These are phyloP conservation scores for Zophobas atratus DNA, from an alignment of 1,140 invertebrate genomes.

Conservation along the genomic window DNA sequence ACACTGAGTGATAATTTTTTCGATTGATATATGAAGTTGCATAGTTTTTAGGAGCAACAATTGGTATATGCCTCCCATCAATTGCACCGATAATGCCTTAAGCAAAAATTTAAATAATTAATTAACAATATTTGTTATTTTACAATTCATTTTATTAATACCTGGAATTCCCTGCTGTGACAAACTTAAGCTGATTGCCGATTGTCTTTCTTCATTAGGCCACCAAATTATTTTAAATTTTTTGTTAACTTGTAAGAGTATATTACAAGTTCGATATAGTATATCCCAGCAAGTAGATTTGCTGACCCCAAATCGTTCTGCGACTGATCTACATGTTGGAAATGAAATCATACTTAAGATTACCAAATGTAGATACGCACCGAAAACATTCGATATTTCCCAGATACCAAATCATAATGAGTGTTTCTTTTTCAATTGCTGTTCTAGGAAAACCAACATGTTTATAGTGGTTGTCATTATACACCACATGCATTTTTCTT, in stretches of 20 bases:
- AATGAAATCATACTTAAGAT: too few species aligned
- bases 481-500: not conserved
- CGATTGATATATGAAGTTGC: conserved; percentile 22
- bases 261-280: conserved; percentile 36
- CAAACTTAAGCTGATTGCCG: conserved; percentile 10
- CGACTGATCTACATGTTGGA: conserved; percentile 15
- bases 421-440: not conserved
- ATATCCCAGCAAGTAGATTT: conserved; percentile 49
- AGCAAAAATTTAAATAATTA: not conserved
- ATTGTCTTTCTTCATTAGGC: conserved; percentile 15
- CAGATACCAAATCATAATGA: conserved; percentile 5
- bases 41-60: not conserved
- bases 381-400: not conserved
- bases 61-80: not conserved
- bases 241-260: conserved; percentile 41
- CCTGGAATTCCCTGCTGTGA: not conserved
- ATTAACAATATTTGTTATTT: too few species aligned
- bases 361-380: not conserved
- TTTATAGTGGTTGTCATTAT: not conserved
- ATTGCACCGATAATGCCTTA: not conserved
- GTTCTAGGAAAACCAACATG: not conserved
- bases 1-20: conserved; percentile 41
- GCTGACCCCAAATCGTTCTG: conserved; percentile 42
- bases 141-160: not conserved
- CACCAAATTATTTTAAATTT: conserved; percentile 31